A percentile compares a stretch with the other conserved stretches of the same genome.
phyloP scores from a whole-genome alignment of 1,140 invertebrate species.

The Apis florea region DNA sequence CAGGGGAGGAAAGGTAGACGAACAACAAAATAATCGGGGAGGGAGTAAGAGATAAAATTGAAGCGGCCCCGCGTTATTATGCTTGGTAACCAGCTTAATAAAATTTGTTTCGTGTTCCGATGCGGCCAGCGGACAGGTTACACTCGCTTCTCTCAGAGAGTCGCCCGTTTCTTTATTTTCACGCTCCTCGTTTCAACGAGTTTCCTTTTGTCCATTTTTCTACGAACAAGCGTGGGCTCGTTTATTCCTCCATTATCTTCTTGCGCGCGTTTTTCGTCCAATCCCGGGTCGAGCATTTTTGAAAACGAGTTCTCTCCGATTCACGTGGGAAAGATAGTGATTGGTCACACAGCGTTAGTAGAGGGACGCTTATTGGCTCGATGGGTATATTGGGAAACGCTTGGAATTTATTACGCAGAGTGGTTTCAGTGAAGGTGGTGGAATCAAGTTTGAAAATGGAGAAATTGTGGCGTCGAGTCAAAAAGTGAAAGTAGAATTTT shows the following conservation, averaged over 20 bases:
- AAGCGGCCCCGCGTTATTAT: conserved; percentile 26
- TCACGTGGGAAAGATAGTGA: background rate
- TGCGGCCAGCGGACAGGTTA: background rate
- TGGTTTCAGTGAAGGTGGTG: too few species aligned
- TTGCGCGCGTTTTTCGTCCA: conserved; percentile 18
- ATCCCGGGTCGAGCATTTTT: background rate
- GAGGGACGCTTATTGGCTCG: conserved; percentile 1
- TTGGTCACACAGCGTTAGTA: too few species aligned
- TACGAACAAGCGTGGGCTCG: conserved; percentile 29
- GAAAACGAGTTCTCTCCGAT: conserved; percentile 5
- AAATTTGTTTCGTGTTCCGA: conserved; percentile 11
- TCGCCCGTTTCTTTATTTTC: background rate
- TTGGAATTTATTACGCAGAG: too few species aligned
- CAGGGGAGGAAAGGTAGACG: background rate
- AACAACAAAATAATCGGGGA: background rate
- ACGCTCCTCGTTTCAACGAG: background rate
- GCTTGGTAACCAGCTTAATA: conserved; percentile 27
- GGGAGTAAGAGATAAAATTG: too few species aligned
- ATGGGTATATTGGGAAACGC: background rate
- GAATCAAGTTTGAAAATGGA: too few species aligned
- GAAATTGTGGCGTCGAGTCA: too few species aligned
- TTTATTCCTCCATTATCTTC: conserved; percentile 38
- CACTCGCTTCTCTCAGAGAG: background rate
- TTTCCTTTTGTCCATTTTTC: conserved; percentile 39
- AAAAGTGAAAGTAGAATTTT: too few species aligned